Evolutionary conservation across 1,140 invertebrate genomes (phyloP), one percentile per base, ranked within the genome.

Genomic region (Phenacoccus solenopsis): DNA sequence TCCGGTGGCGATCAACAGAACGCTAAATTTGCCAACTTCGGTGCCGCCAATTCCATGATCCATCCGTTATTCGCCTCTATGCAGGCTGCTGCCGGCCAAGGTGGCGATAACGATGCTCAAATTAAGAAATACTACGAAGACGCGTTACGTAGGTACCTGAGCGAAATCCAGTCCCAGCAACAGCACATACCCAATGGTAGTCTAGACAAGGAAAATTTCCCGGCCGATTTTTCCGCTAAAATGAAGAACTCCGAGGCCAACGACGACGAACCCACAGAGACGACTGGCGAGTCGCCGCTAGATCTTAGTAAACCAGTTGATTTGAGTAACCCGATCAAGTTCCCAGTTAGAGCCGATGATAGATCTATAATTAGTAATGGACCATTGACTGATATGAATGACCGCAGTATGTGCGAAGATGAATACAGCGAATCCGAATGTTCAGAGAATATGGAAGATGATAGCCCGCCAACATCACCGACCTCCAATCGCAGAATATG

Each of bases 51-150:
- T n/a, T 9, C 38, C 2, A 49, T 49, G 38, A 10, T 49, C 12
- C 38, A 49, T 49, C 38, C 38, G 38, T 49, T 49, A n/a, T 49
- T 49, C 38, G 38, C 16, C 38, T 49, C 38, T 2, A 5, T 49
- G 5, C 38, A 49, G 3, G n/a, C n/a, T n/a, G n/a, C 59, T 1
- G 64, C 64, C n/a, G 56, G 57, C 64, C 68, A 69, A 13, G 67
- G 67, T 28, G 70, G 86, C 78, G 84, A 84, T 76, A 88, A 90
- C 76, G 84, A 90, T 81, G 89, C 91, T 78, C 87, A 85, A 74
- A 85, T 96, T 79, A 91, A 91, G 76, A 90, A 93, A 79, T 91
- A 93, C 75, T 94, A 94, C 80, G 91, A 95, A 78, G 92, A 94
- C 75, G 92, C 90, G 25, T 88, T 95, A 84, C 93, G 94, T 77